Conservation (phyloP, 2,113 vertebrate species). For the Galbula dea region DNA sequence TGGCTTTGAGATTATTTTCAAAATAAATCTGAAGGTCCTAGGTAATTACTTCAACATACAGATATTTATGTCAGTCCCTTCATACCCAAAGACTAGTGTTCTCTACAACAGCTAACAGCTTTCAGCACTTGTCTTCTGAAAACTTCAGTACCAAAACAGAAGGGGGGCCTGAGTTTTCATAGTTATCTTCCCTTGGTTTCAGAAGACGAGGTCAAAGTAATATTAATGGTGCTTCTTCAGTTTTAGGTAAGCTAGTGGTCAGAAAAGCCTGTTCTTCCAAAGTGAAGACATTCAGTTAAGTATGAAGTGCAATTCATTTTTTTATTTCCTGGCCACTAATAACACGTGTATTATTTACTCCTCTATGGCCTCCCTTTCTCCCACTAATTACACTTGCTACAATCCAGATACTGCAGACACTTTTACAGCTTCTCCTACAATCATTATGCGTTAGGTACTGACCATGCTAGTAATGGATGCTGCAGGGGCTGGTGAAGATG, state of each 20-base stretch:
- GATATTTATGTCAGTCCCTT: background rate
- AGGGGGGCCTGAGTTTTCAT: background rate
- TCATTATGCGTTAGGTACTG: background rate
- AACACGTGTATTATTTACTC: accelerated
- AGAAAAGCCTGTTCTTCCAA: background rate
- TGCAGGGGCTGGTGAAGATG: constrained; percentile 83
- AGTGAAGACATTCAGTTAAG: background rate
- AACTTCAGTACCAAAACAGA: background rate
- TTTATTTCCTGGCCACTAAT: accelerated
- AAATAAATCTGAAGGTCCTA: background rate
- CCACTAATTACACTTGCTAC: accelerated
- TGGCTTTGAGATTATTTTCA: background rate
- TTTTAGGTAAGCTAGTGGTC: background rate
- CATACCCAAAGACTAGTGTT: background rate
- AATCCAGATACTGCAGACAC: background rate
- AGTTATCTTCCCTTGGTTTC: background rate
- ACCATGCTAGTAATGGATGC: constrained; percentile 94
- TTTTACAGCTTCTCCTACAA: background rate
- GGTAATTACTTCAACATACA: background rate
- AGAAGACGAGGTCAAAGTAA: background rate
- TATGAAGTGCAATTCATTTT: background rate
- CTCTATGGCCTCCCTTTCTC: background rate
- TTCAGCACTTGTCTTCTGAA: background rate
- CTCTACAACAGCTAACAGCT: background rate
- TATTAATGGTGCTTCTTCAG: background rate